Base-by-base conservation (phyloP, 2,888 invertebrate species). In the Herminia tarsipennalis region DNA sequence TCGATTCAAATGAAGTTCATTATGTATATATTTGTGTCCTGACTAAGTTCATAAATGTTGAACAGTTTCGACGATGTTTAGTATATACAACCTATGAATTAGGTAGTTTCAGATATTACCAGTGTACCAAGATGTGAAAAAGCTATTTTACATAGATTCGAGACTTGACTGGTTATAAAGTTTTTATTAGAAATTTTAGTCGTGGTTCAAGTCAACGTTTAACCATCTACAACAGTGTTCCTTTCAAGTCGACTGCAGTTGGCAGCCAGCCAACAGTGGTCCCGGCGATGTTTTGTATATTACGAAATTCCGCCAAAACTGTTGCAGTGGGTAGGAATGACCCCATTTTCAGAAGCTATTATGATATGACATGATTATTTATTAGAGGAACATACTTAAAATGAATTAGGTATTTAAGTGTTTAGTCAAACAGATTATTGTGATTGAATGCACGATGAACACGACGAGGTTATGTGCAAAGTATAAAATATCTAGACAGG, bases 261-360 rank as follows among this genome's bases (percentile, higher is more conserved):
- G 89, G 90, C 87, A 67, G 46, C 25, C 37, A 27, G 72, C 89
- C 89, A 87, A 76, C 56, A 57, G 51, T 68, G 50, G 73, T 65
- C 70, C 65, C 73, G 21, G 54, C 74, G 70, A 70, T 76, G 83
- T 82, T 85, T 86, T 84, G 83, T 84, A 78, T 86, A 82, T 90
- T 88, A 87, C 87, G 88, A 88, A 88, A 89, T 89, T 87, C 81
- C 82, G 78, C 78, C 87, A 86, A 88, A 88, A 83, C 83, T 80
- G 86, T 85, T 88, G 86, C 88, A 84, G 81, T 81, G 76, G 66
- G 63, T 57, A 67, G 61, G 71, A 70, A 64, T 83, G 89, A 81
- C 89, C 90, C 78, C 79, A 78, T 85, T 90, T 74, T 65, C 61
- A 56, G 34, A 55, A 49, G 59, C 55, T 57, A 61, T 64, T 64